Conservation (phyloP, 1,140 invertebrate species). For the Trichogramma pretiosum region DNA sequence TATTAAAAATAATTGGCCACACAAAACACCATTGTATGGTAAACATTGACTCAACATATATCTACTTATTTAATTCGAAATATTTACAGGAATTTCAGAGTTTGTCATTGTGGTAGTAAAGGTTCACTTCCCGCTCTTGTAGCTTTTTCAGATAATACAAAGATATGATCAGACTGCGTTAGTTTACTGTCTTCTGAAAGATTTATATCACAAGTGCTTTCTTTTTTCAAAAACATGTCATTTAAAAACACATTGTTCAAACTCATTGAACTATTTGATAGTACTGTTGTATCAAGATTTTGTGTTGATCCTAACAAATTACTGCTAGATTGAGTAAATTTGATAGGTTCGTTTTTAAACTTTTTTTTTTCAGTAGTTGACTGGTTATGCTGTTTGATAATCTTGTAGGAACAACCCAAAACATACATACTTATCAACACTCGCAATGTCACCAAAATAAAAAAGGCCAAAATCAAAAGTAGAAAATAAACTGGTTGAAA, state of each 20-base stretch:
- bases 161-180: constrained; percentile 13
- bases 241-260: constrained; percentile 69
- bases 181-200: constrained; percentile 13
- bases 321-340: constrained; percentile 11
- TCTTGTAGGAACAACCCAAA: constrained; percentile 77
- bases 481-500: constrained; percentile 57
- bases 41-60: no score
- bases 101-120: constrained; percentile 32
- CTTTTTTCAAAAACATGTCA: constrained; percentile 54
- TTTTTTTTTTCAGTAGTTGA: constrained; percentile 28
- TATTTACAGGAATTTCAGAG: no score
- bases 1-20: no score
- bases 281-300: constrained; percentile 58
- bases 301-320: constrained; percentile 31
- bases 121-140: constrained; percentile 34
- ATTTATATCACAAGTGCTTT: constrained; percentile 16
- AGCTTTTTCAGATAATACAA: constrained; percentile 24
- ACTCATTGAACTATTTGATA: constrained; percentile 84
- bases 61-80: no score
- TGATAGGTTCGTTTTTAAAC: background rate
- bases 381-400: constrained; percentile 68
- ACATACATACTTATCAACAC: constrained; percentile 80
- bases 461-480: constrained; percentile 63
- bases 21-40: no score
- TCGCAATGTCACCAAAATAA: constrained; percentile 73